Percentiles rank a stretch among this genome's conserved stretches.
Evolutionary conservation across 2,113 vertebrate species (phyloP).

Genomic region (Vidua chalybeata): DNA sequence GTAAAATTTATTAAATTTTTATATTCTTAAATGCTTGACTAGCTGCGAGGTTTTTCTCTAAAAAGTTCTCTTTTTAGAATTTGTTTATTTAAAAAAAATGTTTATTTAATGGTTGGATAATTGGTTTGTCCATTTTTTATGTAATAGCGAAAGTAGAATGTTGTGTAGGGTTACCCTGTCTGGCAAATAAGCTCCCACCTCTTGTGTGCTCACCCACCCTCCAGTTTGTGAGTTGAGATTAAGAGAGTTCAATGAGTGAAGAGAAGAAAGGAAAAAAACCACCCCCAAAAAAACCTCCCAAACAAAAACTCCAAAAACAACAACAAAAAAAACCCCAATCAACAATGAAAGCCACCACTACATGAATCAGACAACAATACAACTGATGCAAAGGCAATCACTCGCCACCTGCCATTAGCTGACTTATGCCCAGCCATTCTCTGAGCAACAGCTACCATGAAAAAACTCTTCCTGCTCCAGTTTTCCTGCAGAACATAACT

Average conservation of each 20-base stretch:
- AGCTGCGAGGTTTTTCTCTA: not conserved
- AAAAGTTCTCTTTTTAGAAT: not conserved
- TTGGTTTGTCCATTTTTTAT: not conserved
- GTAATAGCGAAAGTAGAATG: not conserved
- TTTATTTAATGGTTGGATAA: not conserved
- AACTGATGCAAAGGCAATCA: not conserved
- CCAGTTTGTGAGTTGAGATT: not conserved
- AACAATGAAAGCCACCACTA: rapidly evolving
- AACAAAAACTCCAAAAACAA: not conserved
- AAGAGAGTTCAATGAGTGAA: not conserved
- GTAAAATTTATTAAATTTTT: not conserved
- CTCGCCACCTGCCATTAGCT: not conserved
- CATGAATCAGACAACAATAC: not conserved
- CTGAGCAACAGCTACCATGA: not conserved
- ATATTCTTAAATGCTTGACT: not conserved
- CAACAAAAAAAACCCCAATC: rapidly evolving
- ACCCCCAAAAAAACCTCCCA: rapidly evolving
- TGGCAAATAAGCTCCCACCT: not conserved
- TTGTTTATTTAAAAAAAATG: not conserved
- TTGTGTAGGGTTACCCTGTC: not conserved
- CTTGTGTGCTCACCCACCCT: not conserved
- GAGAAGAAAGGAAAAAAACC: not conserved
- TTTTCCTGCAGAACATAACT: not conserved
- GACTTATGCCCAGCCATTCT: not conserved
- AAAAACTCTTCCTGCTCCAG: not conserved